Base-by-base conservation (phyloP, 2,113 vertebrate genomes). In the Circaetus gallicus region DNA sequence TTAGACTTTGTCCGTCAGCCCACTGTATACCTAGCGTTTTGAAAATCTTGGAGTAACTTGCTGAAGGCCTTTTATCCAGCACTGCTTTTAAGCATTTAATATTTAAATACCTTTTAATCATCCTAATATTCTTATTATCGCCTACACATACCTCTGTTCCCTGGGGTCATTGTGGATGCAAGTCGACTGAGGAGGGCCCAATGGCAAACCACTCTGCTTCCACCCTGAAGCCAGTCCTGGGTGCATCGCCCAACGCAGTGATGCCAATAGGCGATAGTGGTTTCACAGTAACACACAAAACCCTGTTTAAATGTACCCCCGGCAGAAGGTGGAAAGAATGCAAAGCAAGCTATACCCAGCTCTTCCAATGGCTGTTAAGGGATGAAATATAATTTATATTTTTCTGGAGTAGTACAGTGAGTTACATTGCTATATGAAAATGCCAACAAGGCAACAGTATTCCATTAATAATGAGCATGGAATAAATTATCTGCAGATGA, bases 51-150 rank as follows among this genome's bases (percentile, higher is more conserved):
- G 65, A 86, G 84, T 79, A 82, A 87, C 58, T 85, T 53, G 24
- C 74, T 61, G 74, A 90, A 80, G 71, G 66, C 94, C 93, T 95
- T 97, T 95, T 95, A 83, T 95, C 92, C 85, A 52, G 92, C 78
- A 43, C 63, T 97, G 85, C 52, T 91, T 93, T 97, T 95, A 97
- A 97, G 90, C 82, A 89, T 96, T 97, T 97, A 94, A 88, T 93
- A 96, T 97, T 98, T 97, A 97, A 95, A 94, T 95, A 92, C 82
- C 83, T 94, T 97, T 98, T 97, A 93, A 96, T 97, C 96, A 91
- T 95, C 84, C 88, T 97, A 91, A 97, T 98, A 96, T 92, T 95
- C 70, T 66, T 95, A 65, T 94, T 95, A 80, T 93, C 25, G 13
- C 81, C 73, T 43, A 16, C 61, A 43, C 70, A 28, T n/a, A 16